A percentile compares a stretch with the other conserved stretches of the same genome.
Conservation (phyloP, 2,888 invertebrate species). For the Amiota communis region DNA sequence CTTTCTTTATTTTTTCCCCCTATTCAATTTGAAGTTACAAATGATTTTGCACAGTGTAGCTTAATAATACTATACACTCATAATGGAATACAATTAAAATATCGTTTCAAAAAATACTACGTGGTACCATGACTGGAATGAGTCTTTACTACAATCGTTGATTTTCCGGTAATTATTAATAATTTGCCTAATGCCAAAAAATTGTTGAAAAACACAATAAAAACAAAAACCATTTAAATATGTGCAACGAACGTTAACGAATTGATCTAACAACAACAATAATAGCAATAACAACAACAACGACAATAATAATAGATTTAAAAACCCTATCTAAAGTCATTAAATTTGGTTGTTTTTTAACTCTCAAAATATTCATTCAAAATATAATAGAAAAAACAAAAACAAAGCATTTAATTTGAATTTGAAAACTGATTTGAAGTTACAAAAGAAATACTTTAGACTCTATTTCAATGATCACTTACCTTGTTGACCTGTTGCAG, state of each 20-base stretch:
- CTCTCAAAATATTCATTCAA: background rate
- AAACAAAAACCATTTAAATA: slow-evolving; percentile 42
- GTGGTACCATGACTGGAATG: no score
- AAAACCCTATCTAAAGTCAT: background rate
- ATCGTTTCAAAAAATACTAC: background rate
- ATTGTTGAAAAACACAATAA: background rate
- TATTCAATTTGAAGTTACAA: no score
- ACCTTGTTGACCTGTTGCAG: slow-evolving; percentile 80
- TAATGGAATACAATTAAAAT: slow-evolving; percentile 13
- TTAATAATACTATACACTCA: no score
- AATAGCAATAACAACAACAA: slow-evolving; percentile 33
- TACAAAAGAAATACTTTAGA: background rate
- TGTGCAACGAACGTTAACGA: slow-evolving; percentile 50
- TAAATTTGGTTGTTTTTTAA: background rate
- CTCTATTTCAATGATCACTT: slow-evolving; percentile 42
- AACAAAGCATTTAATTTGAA: background rate
- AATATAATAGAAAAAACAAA: background rate
- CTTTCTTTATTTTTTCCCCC: no score
- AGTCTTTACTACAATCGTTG: background rate
- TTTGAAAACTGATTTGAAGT: background rate
- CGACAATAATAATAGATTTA: slow-evolving; percentile 12
- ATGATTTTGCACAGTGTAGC: no score
- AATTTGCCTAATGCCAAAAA: slow-evolving; percentile 46
- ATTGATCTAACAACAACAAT: slow-evolving; percentile 36
- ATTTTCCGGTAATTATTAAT: slow-evolving; percentile 64